Evolutionary conservation across 2,797 vertebrate species (phyloP).

Genomic region (Cossypha niveicapilla): DNA sequence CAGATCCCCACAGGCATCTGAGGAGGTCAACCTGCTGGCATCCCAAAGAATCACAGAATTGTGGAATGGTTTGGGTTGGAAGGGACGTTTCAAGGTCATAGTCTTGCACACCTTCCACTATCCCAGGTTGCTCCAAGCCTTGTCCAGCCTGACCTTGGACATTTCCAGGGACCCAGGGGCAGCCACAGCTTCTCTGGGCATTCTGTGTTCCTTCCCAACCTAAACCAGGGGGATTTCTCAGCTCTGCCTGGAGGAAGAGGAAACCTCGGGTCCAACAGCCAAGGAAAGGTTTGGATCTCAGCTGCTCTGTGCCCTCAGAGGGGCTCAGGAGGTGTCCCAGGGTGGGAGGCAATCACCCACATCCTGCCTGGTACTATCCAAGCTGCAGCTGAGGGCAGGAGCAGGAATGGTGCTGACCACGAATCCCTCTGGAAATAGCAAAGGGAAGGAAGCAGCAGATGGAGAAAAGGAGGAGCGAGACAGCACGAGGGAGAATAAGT

Average conservation of each 20-base stretch:
- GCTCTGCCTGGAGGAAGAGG: neutral
- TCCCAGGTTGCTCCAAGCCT: accelerated
- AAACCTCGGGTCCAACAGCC: accelerated
- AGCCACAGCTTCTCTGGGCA: neutral
- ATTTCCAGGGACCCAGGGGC: neutral
- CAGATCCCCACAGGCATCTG: neutral
- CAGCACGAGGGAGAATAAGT: neutral
- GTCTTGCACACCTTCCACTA: accelerated
- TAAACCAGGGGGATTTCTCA: neutral
- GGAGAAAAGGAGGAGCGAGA: slow-evolving; percentile 24
- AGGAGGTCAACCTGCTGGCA: neutral
- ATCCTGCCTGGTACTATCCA: neutral
- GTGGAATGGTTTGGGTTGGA: neutral
- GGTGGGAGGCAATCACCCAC: neutral
- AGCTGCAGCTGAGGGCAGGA: neutral
- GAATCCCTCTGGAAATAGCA: neutral
- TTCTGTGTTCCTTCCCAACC: neutral
- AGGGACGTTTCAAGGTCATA: neutral
- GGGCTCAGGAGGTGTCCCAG: neutral
- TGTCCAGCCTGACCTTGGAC: accelerated
- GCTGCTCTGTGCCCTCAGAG: neutral
- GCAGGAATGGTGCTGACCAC: accelerated
- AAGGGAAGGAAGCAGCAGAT: slow-evolving; percentile 12
- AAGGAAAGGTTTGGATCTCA: neutral
- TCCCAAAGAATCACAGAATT: neutral